These are phyloP conservation scores for Melanotaenia pygmaea DNA, from an alignment of 2,797 vertebrate species.

Conservation along the genomic window DNA sequence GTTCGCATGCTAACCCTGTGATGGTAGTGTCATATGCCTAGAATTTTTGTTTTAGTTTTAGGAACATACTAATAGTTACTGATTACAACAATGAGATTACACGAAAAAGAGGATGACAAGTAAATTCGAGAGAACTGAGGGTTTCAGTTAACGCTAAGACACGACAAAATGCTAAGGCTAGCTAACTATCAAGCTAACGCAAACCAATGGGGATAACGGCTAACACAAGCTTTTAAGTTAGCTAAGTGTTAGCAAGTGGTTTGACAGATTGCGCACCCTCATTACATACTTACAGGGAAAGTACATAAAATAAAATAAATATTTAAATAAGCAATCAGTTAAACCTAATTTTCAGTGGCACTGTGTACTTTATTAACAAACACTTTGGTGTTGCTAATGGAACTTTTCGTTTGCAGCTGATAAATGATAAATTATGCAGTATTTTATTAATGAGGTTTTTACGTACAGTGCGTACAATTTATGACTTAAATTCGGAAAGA, in stretches of 20 bases:
- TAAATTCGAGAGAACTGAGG: background rate
- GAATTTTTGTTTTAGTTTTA: background rate
- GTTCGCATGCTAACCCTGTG: conserved; percentile 44
- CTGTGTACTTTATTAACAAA: background rate
- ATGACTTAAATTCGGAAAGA: background rate
- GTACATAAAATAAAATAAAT: background rate
- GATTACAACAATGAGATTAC: background rate
- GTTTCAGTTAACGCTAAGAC: conserved; percentile 3
- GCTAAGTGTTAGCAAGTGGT: conserved; percentile 22
- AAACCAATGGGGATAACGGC: conserved; percentile 1
- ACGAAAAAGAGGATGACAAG: background rate
- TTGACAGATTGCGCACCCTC: conserved; percentile 24
- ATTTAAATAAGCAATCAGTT: background rate
- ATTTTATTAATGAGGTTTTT: background rate
- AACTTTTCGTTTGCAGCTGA: conserved; percentile 15
- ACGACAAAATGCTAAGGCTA: conserved; percentile 24
- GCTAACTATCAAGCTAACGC: conserved; percentile 35
- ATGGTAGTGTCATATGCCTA: background rate
- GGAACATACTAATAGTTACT: too few species aligned
- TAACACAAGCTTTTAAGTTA: conserved; percentile 19
- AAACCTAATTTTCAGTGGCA: background rate
- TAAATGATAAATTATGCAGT: background rate
- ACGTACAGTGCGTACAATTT: background rate
- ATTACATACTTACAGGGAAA: background rate
- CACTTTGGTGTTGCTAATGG: background rate